Percentiles rank a stretch among this genome's conserved stretches.
Evolutionary conservation across 1,140 invertebrate species (phyloP).

Genomic region (Thalassaphorura encarpata): DNA sequence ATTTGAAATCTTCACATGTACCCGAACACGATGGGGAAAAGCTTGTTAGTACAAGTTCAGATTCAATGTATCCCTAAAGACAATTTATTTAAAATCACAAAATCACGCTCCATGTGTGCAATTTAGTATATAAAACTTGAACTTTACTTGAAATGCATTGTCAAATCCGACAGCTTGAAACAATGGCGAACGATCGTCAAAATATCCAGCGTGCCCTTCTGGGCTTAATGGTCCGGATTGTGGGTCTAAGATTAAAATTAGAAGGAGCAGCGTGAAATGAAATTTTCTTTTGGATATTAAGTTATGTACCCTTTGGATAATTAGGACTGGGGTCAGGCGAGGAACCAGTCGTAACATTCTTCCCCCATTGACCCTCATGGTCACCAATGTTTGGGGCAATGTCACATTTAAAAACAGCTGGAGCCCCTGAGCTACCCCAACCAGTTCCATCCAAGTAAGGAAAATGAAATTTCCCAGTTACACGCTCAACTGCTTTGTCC

Average conservation of each 20-base stretch:
- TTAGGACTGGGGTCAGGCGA: conserved; percentile 1
- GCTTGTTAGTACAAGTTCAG: conserved; percentile 10
- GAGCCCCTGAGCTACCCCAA: conserved; percentile 3
- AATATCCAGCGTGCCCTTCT: conserved; percentile 10
- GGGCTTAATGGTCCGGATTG: conserved; percentile 14
- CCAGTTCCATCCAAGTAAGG: conserved; percentile 7
- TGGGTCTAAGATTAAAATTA: conserved; percentile 3
- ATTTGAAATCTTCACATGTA: conserved; percentile 11
- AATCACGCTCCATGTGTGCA: not conserved
- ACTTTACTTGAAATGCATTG: conserved; percentile 4
- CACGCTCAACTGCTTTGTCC: conserved; percentile 2
- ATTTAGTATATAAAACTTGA: not conserved
- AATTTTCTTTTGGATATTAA: not conserved
- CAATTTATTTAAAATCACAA: too few relatives aligned
- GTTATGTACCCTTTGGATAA: conserved; percentile 4
- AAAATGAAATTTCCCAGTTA: conserved; percentile 12
- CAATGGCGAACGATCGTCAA: conserved; percentile 1
- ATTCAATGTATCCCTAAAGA: conserved; percentile 16
- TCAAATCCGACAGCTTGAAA: conserved; percentile 3
- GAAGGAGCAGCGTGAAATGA: not conserved
- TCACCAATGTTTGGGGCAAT: conserved; percentile 3
- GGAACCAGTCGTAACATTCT: conserved; percentile 8
- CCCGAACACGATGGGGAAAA: not conserved
- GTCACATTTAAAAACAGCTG: conserved; percentile 20
- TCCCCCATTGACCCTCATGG: conserved; percentile 11